Conservation (phyloP, 2,113 vertebrate genomes). For the Noturus placidus region DNA sequence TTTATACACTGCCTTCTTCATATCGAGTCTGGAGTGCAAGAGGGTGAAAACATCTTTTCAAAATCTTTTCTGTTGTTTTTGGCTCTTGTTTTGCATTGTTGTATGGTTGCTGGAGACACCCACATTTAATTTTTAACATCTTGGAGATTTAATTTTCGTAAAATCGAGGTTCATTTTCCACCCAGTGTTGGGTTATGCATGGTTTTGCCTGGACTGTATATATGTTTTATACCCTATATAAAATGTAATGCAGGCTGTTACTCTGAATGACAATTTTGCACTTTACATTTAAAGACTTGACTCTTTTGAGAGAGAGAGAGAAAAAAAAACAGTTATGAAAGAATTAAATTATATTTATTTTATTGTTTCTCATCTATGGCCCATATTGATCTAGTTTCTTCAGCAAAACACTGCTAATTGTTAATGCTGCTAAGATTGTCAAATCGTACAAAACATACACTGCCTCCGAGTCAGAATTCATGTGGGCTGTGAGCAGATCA, state of each 20-base stretch:
- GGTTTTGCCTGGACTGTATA: background rate
- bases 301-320: too few relatives aligned
- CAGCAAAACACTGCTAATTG: background rate
- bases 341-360: background rate
- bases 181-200: background rate
- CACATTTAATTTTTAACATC: background rate
- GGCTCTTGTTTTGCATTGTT: background rate
- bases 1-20: background rate
- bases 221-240: background rate
- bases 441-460: background rate
- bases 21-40: background rate
- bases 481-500: background rate
- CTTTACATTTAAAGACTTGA: background rate
- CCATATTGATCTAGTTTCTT: background rate
- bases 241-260: background rate
- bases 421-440: background rate
- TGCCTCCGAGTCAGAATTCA: background rate
- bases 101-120: background rate
- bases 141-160: background rate
- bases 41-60: slow-evolving; percentile 5
- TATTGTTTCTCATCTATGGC: background rate
- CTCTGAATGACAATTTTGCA: background rate
- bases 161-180: background rate
- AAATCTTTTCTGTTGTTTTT: slow-evolving; percentile 3
- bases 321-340: too few relatives aligned